A percentile compares a stretch with the other conserved stretches of the same genome.
Conservation (phyloP, 2,113 vertebrate genomes). For the Pseudonaja textilis region DNA sequence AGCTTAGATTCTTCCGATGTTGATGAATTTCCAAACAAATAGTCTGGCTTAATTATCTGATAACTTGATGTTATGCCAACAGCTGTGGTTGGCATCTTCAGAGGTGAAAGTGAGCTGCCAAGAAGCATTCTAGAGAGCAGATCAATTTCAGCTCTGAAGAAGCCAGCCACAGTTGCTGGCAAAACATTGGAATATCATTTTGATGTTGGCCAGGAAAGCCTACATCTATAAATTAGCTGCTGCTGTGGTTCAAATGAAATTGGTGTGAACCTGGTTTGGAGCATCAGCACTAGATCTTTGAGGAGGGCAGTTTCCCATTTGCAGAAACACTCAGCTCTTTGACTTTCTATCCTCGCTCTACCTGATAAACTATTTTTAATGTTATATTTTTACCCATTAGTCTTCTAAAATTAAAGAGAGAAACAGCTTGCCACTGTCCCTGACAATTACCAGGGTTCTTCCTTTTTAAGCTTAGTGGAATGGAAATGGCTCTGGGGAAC, state of each 20-base stretch:
- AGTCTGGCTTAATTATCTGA: background rate
- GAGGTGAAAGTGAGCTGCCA: background rate
- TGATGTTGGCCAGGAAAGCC: background rate
- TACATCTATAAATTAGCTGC: background rate
- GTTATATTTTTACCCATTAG: background rate
- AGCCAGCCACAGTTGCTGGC: background rate
- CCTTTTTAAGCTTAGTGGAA: background rate
- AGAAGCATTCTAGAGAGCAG: background rate
- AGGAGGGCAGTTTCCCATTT: background rate
- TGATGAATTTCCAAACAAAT: background rate
- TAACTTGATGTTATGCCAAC: background rate
- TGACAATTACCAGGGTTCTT: background rate
- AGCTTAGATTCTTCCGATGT: background rate
- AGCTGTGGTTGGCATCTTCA: background rate
- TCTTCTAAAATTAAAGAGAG: background rate
- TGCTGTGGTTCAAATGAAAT: background rate
- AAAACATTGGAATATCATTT: background rate
- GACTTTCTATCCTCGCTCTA: background rate
- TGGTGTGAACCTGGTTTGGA: background rate
- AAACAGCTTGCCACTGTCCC: background rate
- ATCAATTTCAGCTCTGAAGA: background rate
- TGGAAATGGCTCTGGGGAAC: background rate
- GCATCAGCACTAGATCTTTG: background rate
- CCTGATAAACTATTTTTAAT: background rate
- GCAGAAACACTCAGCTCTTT: background rate